Base-by-base conservation (phyloP, 2,888 invertebrate species). In the Idaea aversata region DNA sequence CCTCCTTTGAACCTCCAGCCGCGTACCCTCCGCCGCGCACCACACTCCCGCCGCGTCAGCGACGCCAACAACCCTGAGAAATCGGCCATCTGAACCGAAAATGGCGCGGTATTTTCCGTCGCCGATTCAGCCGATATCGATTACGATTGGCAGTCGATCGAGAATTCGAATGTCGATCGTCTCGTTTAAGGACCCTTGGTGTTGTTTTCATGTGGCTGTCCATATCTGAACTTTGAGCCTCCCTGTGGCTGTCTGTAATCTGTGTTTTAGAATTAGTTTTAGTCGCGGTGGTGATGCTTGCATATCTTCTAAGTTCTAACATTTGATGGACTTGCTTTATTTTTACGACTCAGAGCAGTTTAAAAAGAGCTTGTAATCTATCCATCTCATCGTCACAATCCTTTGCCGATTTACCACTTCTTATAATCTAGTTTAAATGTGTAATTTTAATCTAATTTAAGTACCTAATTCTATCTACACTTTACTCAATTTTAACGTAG, bases 1-100 rank as follows among this genome's bases (percentile, higher is more conserved):
- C 96, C 97, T 7, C 96, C 97, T 0, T 85, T 97, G 61, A 97
- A 97, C 81, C 93, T 96, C 36, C 93, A 93, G 76, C 90, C 90
- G 2, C 83, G 93, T 6, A 93, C 94, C 0, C 85, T 94, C 0
- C 92, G 94, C 65, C 82, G 93, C 57, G 87, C 93, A 0, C 89
- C 93, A 0, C 93, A 90, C 69, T 93, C 93, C 5, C 90, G 93
- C 63, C 90, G 93, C 38, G 92, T 93, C 36, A 92, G 91, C 65
- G 93, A 93, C 73, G 93, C 93, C 60, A 90, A 88, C 67, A 90
- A 89, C 71, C 81, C 90, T 0, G 92, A 91, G 70, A 91, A 89
- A 67, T 82, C 93, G 85, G 86, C 91, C 80, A 93, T 93, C 90
- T 93, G 93, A 93, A 91, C 88, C 91, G 92, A 91, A 80, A 80